Percentiles rank a stretch among this genome's conserved stretches.
phyloP scores from a whole-genome alignment of 92 coral and sea anemone species.

The Phenganax marumi region DNA sequence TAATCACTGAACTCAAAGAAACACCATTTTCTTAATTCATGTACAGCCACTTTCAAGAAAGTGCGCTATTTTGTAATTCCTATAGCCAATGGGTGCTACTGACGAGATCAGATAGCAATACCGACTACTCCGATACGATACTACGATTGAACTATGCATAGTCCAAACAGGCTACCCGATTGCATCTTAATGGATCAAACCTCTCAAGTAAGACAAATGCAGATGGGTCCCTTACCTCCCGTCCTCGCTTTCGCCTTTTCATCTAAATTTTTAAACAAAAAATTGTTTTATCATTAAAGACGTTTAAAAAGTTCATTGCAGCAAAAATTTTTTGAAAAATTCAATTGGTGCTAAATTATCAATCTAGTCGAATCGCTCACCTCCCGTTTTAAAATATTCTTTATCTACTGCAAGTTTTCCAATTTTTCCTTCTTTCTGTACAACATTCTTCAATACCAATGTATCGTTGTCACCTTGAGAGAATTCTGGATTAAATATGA shows the following conservation, averaged over 20 bases:
- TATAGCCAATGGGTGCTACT: too few species aligned
- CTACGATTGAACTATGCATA: too few species aligned
- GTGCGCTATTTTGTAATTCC: too few species aligned
- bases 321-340: not conserved
- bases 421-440: constrained; percentile 18
- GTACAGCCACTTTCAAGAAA: too few species aligned
- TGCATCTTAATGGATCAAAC: not conserved
- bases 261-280: constrained; percentile 1
- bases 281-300: not conserved
- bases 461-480: constrained; percentile 6
- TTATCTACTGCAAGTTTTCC: constrained; percentile 34
- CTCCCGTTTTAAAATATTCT: constrained; percentile 1
- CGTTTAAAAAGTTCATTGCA: too few species aligned
- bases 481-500: constrained; percentile 26
- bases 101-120: too few species aligned
- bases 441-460: not conserved
- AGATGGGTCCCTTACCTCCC: constrained; percentile 7
- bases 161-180: too few species aligned
- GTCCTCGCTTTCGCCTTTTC: not conserved
- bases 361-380: not conserved
- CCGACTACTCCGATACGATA: too few species aligned
- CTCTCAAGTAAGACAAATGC: not conserved
- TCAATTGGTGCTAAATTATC: not conserved
- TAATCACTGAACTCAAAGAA: too few species aligned
- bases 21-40: too few species aligned